Percentiles rank a stretch among this genome's conserved stretches.
Evolutionary conservation across 2,113 vertebrate species (phyloP).

Genomic region (Callithrix jacchus): DNA sequence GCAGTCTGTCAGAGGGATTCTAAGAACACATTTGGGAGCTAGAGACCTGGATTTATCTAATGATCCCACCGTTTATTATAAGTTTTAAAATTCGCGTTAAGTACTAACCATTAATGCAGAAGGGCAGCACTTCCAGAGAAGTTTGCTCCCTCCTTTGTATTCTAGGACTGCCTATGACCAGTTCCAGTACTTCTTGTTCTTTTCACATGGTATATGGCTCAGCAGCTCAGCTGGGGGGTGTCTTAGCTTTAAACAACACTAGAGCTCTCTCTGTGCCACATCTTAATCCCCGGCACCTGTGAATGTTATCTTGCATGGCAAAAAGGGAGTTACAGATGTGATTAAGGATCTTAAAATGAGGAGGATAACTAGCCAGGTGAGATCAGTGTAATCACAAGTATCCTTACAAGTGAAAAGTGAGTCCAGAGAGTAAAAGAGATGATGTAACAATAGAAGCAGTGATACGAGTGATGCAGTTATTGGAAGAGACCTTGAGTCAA

Average conservation of each 20-base stretch:
- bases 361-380: background rate
- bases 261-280: background rate
- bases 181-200: background rate
- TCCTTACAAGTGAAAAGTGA: background rate
- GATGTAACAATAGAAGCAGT: background rate
- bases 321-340: background rate
- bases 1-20: background rate
- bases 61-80: background rate
- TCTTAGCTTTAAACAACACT: background rate
- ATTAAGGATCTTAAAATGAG: background rate
- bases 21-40: background rate
- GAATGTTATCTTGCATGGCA: background rate
- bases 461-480: background rate
- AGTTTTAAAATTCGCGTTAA: background rate
- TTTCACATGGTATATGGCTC: fast-evolving
- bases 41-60: background rate
- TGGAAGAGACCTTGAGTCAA: background rate
- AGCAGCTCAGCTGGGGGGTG: background rate
- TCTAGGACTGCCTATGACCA: background rate
- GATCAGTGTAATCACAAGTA: background rate
- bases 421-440: background rate
- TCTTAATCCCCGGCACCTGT: background rate
- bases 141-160: background rate
- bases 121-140: background rate
- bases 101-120: background rate